Evolutionary conservation across 2,888 invertebrate genomes (phyloP).

Genomic region (Dinocampus coccinellae): DNA sequence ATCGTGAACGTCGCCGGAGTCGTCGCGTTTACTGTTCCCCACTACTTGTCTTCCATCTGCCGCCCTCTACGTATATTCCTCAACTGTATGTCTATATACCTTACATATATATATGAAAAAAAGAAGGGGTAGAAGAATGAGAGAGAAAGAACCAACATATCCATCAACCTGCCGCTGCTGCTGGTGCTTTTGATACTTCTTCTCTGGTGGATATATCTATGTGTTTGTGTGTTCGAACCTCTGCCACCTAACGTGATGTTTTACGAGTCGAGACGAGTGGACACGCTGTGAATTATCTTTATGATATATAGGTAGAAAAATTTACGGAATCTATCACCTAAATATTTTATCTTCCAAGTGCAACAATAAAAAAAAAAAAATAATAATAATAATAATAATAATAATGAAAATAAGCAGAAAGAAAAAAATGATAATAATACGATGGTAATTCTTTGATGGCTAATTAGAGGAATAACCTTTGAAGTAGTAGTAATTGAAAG

Average conservation of each 20-base stretch:
- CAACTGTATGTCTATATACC: not conserved
- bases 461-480: not conserved
- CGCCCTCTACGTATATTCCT: constrained; percentile 57
- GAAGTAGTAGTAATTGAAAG: not conserved
- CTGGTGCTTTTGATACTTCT: constrained; percentile 23
- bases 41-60: constrained; percentile 35
- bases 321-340: too few relatives aligned
- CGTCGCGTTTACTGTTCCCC: constrained; percentile 48
- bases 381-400: too few relatives aligned
- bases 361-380: too few relatives aligned
- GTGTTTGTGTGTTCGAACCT: not conserved
- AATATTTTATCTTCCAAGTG: too few relatives aligned
- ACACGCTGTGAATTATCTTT: not conserved
- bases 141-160: constrained; percentile 32
- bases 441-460: not conserved
- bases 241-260: constrained; percentile 7
- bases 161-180: constrained; percentile 62
- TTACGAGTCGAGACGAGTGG: constrained; percentile 8
- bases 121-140: not conserved
- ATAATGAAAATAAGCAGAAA: too few relatives aligned
- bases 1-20: constrained; percentile 40
- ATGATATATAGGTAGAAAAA: not conserved
- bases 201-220: too few relatives aligned
- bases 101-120: too few relatives aligned
- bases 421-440: not conserved